Percentiles rank a stretch among this genome's conserved stretches.
These are phyloP conservation scores for Chloropsis hardwickii DNA, from an alignment of 2,113 vertebrate genomes.

Conservation along the genomic window DNA sequence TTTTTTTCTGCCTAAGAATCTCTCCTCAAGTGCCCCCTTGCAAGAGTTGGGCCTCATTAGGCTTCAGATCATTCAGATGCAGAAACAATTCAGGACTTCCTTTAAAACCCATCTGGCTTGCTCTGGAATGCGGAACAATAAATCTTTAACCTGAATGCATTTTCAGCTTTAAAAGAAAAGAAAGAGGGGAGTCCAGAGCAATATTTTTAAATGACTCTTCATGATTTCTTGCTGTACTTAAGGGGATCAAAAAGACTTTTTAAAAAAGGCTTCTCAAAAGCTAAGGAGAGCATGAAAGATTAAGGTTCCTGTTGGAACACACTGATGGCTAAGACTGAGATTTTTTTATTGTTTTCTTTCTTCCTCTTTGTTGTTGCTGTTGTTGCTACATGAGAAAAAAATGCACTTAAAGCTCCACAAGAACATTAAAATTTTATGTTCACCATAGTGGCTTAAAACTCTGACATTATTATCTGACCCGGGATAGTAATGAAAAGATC, in stretches of 20 bases:
- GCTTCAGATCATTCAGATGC: neutral
- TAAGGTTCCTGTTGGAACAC: neutral
- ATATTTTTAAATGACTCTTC: neutral
- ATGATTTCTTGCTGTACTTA: neutral
- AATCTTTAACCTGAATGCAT: neutral
- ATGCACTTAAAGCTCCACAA: conserved; percentile 24
- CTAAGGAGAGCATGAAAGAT: neutral
- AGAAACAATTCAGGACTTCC: neutral
- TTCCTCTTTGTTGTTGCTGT: neutral
- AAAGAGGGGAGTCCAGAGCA: neutral
- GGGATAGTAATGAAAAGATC: neutral
- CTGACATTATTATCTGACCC: neutral
- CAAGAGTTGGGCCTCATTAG: neutral
- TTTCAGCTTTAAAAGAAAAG: neutral
- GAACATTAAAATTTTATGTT: conserved; percentile 44
- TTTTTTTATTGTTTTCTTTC: neutral
- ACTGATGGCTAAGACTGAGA: neutral
- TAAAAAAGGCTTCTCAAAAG: neutral
- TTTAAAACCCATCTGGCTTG: neutral
- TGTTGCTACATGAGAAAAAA: neutral
- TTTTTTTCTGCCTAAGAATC: neutral
- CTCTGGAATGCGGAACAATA: neutral
- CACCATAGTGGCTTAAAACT: neutral
- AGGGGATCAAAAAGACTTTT: neutral
- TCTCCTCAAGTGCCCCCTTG: neutral